phyloP scores from a whole-genome alignment of 2,797 vertebrate species.

The Sebastes vulpes region DNA sequence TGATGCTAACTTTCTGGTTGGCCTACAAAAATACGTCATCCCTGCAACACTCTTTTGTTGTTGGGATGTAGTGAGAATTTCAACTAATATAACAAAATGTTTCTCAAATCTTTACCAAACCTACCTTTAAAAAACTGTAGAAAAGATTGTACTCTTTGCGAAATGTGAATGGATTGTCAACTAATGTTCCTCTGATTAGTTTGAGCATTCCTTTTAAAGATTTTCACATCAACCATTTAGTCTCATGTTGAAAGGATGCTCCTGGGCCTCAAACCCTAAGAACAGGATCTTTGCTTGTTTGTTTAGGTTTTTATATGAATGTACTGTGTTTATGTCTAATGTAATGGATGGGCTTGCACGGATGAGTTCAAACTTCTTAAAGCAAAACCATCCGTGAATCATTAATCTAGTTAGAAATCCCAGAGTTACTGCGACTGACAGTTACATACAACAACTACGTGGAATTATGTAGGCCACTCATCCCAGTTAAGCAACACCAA shows the following conservation, averaged over 20 bases:
- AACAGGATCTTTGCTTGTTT: neutral
- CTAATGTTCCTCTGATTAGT: neutral
- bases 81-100: too few relatives aligned
- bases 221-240: neutral
- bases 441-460: slow-evolving; percentile 43
- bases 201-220: neutral
- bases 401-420: slow-evolving; percentile 51
- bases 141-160: neutral
- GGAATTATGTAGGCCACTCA: slow-evolving; percentile 73
- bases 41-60: too few relatives aligned
- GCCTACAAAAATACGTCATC: too few relatives aligned
- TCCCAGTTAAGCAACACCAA: slow-evolving; percentile 73
- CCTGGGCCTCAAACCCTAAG: neutral
- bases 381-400: slow-evolving; percentile 47
- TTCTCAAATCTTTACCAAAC: too few relatives aligned
- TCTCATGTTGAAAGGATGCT: neutral
- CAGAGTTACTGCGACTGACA: slow-evolving; percentile 37
- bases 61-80: too few relatives aligned
- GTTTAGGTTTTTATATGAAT: neutral
- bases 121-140: neutral
- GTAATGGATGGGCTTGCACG: slow-evolving; percentile 13
- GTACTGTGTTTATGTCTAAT: neutral
- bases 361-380: slow-evolving; percentile 51
- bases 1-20: too few relatives aligned
- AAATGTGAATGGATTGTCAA: neutral